A percentile compares a stretch with the other conserved stretches of the same genome.
These are phyloP conservation scores for Galagoides demidoff DNA, from an alignment of 2,797 vertebrate species.

Conservation along the genomic window DNA sequence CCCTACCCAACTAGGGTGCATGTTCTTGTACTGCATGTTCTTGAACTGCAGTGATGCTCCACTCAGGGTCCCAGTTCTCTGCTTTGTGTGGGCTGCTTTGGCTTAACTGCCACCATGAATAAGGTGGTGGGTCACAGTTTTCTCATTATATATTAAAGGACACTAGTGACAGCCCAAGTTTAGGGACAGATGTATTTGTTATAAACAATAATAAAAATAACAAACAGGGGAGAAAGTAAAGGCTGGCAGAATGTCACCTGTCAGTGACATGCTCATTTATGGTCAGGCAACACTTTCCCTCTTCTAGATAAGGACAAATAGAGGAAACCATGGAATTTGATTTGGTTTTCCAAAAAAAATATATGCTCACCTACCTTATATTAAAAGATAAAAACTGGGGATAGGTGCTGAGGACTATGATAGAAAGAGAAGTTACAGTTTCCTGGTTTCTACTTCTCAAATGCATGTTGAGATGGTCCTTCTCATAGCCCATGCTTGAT, in stretches of 20 bases:
- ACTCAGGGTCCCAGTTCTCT: not conserved
- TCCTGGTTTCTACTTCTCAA: not conserved
- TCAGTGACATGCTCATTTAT: not conserved
- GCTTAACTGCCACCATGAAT: not conserved
- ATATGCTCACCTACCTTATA: not conserved
- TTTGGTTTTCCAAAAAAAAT: not conserved
- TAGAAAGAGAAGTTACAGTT: not conserved
- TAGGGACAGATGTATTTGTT: not conserved
- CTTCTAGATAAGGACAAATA: not conserved
- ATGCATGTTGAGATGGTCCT: not conserved
- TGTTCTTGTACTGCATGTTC: not conserved
- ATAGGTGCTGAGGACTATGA: not conserved
- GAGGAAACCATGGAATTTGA: not conserved
- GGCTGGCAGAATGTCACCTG: not conserved
- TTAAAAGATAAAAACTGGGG: not conserved
- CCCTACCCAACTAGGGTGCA: not conserved
- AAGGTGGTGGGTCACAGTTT: not conserved
- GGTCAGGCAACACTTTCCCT: not conserved
- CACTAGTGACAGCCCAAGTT: not conserved
- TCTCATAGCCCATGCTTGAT: not conserved
- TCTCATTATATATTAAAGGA: not conserved
- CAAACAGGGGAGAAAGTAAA: not conserved
- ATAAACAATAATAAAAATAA: not conserved
- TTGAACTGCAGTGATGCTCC: not conserved
- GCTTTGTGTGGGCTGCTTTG: not conserved